phyloP scores from a whole-genome alignment of 2,113 vertebrate genomes.

The Pomatostomus ruficeps region DNA sequence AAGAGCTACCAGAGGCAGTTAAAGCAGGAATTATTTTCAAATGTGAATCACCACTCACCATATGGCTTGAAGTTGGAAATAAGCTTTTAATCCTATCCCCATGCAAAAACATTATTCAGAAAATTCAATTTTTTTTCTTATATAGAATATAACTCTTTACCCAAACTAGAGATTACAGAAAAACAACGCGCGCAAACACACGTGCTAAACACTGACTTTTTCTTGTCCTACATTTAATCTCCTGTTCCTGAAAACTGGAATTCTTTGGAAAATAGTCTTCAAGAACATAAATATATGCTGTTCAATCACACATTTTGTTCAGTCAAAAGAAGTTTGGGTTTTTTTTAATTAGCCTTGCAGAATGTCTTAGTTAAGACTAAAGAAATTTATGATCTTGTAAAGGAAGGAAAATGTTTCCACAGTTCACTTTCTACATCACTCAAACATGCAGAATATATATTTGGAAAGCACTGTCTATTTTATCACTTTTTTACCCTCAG shows the following conservation, averaged over 20 bases:
- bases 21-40: neutral
- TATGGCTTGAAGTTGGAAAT: neutral
- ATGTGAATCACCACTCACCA: neutral
- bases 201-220: neutral
- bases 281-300: neutral
- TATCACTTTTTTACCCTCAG: neutral
- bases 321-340: rapidly evolving
- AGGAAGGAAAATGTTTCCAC: neutral
- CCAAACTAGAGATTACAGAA: neutral
- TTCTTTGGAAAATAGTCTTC: neutral
- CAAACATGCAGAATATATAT: neutral
- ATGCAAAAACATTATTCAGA: neutral
- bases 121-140: neutral
- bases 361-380: neutral
- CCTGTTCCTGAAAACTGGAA: neutral
- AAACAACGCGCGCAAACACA: rapidly evolving
- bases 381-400: neutral
- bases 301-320: neutral
- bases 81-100: neutral
- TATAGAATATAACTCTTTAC: neutral
- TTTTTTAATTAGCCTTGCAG: neutral
- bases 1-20: neutral
- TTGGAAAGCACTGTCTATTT: neutral
- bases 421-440: neutral
- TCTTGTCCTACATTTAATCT: neutral